A percentile compares a stretch with the other conserved stretches of the same genome.
Conservation (phyloP, 2,113 vertebrate genomes). For the Toxostoma redivivum region DNA sequence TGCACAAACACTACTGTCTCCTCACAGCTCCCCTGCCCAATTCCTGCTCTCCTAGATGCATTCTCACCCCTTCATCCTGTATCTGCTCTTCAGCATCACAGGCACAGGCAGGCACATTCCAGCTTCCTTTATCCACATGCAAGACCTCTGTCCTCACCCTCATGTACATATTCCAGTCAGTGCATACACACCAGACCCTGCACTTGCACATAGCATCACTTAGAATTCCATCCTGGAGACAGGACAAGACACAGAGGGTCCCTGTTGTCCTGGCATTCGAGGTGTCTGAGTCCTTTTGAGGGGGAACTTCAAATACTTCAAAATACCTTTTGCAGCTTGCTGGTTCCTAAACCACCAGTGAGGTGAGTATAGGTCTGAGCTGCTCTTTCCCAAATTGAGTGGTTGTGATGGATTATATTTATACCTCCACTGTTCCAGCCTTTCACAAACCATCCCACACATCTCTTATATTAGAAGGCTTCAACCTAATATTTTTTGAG, state of each 20-base stretch:
- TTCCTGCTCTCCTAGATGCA: not conserved
- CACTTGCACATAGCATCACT: not conserved
- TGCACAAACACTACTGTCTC: not conserved
- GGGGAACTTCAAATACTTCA: not conserved
- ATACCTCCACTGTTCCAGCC: not conserved
- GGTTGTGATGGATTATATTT: not conserved
- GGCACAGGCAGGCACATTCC: not conserved
- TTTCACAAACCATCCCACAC: not conserved
- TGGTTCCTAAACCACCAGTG: not conserved
- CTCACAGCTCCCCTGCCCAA: not conserved
- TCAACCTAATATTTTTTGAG: constrained; percentile 17
- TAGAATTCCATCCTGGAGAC: not conserved
- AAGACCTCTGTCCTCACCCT: not conserved
- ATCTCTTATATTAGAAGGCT: not conserved
- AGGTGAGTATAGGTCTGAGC: not conserved
- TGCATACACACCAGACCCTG: not conserved
- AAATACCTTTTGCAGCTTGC: not conserved
- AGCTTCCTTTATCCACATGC: not conserved
- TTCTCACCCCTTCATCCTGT: not conserved
- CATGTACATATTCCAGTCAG: accelerated
- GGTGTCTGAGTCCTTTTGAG: not conserved
- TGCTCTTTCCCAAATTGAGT: not conserved
- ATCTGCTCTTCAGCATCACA: not conserved
- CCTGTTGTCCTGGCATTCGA: not conserved
- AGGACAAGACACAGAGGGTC: not conserved